Conservation (phyloP, 2,113 vertebrate genomes). For the Brachionichthys hirsutus region DNA sequence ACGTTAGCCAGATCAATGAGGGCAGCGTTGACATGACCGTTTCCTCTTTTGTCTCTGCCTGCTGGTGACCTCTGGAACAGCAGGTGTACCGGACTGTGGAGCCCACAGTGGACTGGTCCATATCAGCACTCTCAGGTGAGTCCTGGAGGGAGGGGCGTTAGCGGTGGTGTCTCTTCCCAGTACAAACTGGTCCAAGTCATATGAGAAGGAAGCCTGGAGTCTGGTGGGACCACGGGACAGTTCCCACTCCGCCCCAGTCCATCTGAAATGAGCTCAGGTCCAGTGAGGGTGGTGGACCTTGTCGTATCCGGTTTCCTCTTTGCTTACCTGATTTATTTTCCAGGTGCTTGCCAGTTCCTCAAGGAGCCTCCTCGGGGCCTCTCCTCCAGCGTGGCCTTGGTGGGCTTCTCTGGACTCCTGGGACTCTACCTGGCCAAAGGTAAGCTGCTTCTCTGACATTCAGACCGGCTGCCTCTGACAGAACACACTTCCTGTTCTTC, state of each 20-base stretch:
- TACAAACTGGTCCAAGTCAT: too few relatives aligned
- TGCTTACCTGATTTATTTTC: background rate
- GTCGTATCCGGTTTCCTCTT: background rate
- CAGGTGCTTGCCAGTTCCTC: slow-evolving; percentile 84
- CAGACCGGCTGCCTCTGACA: too few relatives aligned
- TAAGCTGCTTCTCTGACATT: slow-evolving; percentile 28
- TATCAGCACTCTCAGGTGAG: slow-evolving; percentile 83
- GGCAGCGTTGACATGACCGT: background rate
- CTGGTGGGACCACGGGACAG: too few relatives aligned
- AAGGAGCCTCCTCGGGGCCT: slow-evolving; percentile 87
- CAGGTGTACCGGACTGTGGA: slow-evolving; percentile 77
- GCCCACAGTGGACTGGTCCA: slow-evolving; percentile 78
- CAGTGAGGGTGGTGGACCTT: background rate
- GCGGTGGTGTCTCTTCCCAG: too few relatives aligned
- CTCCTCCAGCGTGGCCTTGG: slow-evolving; percentile 86
- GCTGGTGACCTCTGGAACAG: slow-evolving; percentile 67
- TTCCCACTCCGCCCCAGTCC: too few relatives aligned
- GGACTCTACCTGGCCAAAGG: slow-evolving; percentile 91
- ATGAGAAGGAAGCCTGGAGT: too few relatives aligned
- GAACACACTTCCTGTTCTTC: too few relatives aligned
- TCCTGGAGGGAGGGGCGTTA: too few relatives aligned
- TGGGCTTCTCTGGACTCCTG: slow-evolving; percentile 89
- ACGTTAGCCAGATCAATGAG: too few relatives aligned
- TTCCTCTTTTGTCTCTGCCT: background rate
- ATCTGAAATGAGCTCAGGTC: too few relatives aligned